Evolutionary conservation across 2,888 invertebrate genomes (phyloP).

Genomic region (Julus scanicus): DNA sequence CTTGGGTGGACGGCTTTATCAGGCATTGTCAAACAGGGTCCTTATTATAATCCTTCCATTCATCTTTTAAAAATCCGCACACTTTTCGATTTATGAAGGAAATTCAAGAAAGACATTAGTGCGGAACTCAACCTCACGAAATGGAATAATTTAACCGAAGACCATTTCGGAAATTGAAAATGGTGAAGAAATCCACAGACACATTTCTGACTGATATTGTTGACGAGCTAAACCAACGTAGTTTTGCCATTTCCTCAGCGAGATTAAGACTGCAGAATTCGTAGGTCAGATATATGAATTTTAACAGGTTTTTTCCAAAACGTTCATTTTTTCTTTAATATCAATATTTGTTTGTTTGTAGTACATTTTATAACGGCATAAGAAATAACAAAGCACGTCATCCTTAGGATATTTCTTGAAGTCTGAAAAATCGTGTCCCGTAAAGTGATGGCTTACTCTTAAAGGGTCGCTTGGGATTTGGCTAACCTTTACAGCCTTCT

Average conservation of each 20-base stretch:
- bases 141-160: slow-evolving; percentile 31
- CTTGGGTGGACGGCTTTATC: slow-evolving; percentile 47
- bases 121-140: neutral
- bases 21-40: slow-evolving; percentile 43
- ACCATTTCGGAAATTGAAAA: slow-evolving; percentile 43
- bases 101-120: slow-evolving; percentile 21
- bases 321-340: neutral
- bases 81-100: slow-evolving; percentile 25
- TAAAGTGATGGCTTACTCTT: neutral
- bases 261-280: neutral
- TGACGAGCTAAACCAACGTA: neutral
- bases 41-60: slow-evolving; percentile 45
- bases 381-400: neutral
- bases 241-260: neutral
- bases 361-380: neutral
- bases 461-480: neutral
- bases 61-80: slow-evolving; percentile 7
- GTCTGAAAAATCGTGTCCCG: neutral
- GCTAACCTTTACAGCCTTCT: neutral
- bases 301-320: neutral
- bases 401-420: neutral
- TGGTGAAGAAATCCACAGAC: neutral
- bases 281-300: neutral
- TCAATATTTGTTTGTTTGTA: neutral
- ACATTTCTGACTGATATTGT: neutral